Percentiles rank a stretch among this genome's conserved stretches.
Conservation (phyloP, 2,888 invertebrate genomes). For the Drosophila phalerata region DNA sequence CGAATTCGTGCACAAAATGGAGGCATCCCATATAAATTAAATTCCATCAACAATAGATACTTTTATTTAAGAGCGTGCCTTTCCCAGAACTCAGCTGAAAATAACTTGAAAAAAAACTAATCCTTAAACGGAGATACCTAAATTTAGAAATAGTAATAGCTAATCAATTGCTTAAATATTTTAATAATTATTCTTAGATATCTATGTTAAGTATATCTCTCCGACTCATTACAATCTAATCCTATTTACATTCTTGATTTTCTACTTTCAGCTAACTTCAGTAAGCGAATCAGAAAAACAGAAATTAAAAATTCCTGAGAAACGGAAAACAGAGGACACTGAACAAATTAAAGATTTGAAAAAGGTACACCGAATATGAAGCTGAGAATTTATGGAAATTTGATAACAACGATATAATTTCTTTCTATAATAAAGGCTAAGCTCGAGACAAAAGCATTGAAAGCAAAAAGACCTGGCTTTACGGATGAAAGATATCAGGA, state of each 20-base stretch:
- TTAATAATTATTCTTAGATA: no score
- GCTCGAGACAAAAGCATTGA: slow-evolving; percentile 95
- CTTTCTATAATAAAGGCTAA: slow-evolving; percentile 87
- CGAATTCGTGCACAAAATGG: not conserved
- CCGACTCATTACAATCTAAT: not conserved
- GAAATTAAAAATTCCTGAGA: slow-evolving; percentile 90
- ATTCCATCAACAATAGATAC: slow-evolving; percentile 12
- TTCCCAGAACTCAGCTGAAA: slow-evolving; percentile 3
- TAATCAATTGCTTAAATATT: not conserved
- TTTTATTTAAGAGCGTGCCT: slow-evolving; percentile 6
- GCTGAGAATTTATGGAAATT: not conserved
- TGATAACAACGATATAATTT: not conserved
- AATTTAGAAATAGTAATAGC: not conserved
- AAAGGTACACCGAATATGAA: slow-evolving; percentile 88
- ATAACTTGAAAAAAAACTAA: slow-evolving; percentile 2
- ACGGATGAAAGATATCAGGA: slow-evolving; percentile 97
- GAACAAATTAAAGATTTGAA: slow-evolving; percentile 94
- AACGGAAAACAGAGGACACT: slow-evolving; percentile 93
- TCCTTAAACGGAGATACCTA: not conserved
- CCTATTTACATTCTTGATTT: slow-evolving; percentile 13
- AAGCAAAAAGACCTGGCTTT: slow-evolving; percentile 96
- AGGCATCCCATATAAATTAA: slow-evolving; percentile 8
- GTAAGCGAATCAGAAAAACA: slow-evolving; percentile 89
- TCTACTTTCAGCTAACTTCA: slow-evolving; percentile 82
- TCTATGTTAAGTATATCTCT: not conserved